These are phyloP conservation scores for Coelinius sp. DNA, from an alignment of 2,888 invertebrate genomes.

Conservation along the genomic window DNA sequence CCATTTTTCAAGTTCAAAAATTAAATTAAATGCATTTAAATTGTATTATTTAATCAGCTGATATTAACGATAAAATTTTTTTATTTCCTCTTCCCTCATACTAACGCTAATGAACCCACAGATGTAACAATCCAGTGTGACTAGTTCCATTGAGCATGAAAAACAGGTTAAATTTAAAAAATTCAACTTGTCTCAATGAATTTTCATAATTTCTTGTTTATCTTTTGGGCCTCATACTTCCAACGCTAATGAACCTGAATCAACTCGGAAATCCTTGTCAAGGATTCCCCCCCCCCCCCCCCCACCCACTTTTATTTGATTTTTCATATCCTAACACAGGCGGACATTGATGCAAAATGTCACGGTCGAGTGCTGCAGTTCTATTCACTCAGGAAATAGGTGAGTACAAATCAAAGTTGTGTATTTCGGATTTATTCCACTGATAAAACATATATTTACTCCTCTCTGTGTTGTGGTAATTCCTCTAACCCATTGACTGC, in stretches of 20 bases:
- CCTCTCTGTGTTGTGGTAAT: conserved; percentile 10
- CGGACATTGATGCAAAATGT: neutral
- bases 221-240: neutral
- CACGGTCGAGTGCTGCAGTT: conserved; percentile 2
- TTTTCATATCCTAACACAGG: neutral
- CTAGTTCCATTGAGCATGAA: neutral
- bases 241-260: conserved; percentile 16
- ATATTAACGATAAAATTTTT: no score
- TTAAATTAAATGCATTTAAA: no score
- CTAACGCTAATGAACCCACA: neutral
- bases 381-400: neutral
- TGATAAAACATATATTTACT: conserved; percentile 13
- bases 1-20: no score
- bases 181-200: conserved; percentile 15
- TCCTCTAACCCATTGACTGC: conserved; percentile 20
- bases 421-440: neutral
- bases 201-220: conserved; percentile 22
- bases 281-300: neutral
- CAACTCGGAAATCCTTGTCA: conserved; percentile 21
- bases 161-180: conserved; percentile 22
- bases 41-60: no score
- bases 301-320: neutral
- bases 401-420: conserved; percentile 5
- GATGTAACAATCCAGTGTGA: neutral
- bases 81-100: neutral